Base-by-base conservation (phyloP, 2,888 invertebrate genomes). In the Erpobdella octoculata region DNA sequence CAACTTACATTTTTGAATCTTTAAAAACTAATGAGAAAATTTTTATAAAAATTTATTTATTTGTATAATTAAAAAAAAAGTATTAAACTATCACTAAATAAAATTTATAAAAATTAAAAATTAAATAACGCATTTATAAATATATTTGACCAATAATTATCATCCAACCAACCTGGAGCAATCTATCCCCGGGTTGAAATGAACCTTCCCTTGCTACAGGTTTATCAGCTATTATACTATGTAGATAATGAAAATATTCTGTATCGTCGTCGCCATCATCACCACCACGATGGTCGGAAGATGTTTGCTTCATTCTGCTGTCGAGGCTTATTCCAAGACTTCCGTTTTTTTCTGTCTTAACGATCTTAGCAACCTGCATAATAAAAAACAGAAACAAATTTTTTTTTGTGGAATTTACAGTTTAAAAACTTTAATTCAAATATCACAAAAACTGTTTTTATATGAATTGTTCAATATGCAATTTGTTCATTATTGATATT, bases 241-340 rank as follows among this genome's bases (percentile, higher is more conserved):
- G 89, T 80, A 98, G 96, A 84, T 96, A 97, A 86, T 97, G 98
- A 85, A 98, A 97, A 4, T 62, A 62, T 33, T 31, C 35, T n/a
- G 28, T 31, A 33, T 6, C 35, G 18, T 33, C 48, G 35, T 64
- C 62, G 21, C 35, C 53, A 31, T 66, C 28, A 31, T 64, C 67
- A 31, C 33, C 35, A 2, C 33, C 35, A 31, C 33, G 33, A 33
- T 21, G n/a, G 21, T 38, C 36, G 15, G 37, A 33, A 41, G 48
- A 46, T 31, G 28, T 35, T 48, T 41, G 48, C 48, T 62, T 58
- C 37, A 25, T 71, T 53, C 66, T 37, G 41, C 36, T 46, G 62
- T 95, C 94, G 74, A 97, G 86, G 66, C 94, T 95, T 79, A 98
- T 95, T 41, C 97, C 97, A 70, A 98, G 87, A 1, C 97, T 97